Conservation (phyloP, 2,797 vertebrate species). For the Notamacropus eugenii region DNA sequence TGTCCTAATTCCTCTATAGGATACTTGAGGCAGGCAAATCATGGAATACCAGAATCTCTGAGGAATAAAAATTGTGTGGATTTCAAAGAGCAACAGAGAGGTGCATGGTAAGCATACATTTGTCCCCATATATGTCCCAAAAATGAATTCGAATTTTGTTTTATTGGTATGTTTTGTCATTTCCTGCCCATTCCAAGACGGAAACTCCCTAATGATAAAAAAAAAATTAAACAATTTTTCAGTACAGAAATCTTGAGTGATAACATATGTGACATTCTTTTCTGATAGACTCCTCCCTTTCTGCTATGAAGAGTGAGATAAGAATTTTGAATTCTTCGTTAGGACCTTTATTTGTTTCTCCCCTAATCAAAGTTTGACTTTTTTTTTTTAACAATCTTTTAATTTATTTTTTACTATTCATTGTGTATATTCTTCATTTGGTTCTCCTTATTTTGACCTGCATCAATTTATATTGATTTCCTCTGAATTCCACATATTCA, state of each 20-base stretch:
- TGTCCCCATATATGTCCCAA: not conserved
- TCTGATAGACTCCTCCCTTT: not conserved
- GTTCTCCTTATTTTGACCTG: not conserved
- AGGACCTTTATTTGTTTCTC: not conserved
- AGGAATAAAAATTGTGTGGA: not conserved
- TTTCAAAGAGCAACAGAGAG: not conserved
- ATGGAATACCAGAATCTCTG: not conserved
- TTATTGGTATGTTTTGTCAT: not conserved
- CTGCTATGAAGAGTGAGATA: not conserved
- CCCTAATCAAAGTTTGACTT: not conserved
- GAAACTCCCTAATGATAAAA: not conserved
- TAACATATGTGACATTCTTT: not conserved
- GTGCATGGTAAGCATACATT: not conserved
- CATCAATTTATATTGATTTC: not conserved
- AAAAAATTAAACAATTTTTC: not conserved
- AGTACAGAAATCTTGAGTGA: not conserved
- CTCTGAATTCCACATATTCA: not conserved
- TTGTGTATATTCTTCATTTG: not conserved
- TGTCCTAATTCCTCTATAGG: not conserved
- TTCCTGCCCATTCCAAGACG: not conserved
- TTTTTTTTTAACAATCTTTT: not conserved
- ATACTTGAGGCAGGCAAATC: not conserved
- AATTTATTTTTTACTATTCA: not conserved
- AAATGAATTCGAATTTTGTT: not conserved
- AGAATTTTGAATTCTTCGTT: not conserved